phyloP scores from a whole-genome alignment of 1,140 invertebrate species.

The Berghia stephanieae region DNA sequence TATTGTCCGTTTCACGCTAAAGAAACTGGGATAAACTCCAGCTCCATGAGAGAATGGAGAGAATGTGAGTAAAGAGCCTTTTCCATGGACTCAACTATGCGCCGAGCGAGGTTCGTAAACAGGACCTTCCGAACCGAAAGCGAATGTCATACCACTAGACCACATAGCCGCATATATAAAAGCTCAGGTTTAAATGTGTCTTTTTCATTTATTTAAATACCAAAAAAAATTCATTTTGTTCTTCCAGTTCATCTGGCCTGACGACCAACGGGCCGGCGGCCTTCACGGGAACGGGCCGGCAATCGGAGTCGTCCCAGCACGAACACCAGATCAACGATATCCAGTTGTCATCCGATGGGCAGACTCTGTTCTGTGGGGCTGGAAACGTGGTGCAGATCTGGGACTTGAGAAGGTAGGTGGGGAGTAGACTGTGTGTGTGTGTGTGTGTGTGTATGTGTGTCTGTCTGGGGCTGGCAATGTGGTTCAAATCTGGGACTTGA shows the following conservation, averaged over 20 bases:
- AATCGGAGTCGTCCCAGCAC: slow-evolving; percentile 66
- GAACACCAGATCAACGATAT: slow-evolving; percentile 80
- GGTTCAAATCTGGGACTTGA: neutral
- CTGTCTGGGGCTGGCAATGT: neutral
- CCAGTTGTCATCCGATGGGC: slow-evolving; percentile 71
- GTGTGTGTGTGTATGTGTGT: neutral
- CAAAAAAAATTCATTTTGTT: slow-evolving; percentile 23
- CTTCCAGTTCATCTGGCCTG: slow-evolving; percentile 74
- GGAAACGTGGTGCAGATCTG: slow-evolving; percentile 84
- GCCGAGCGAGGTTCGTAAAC: too few species aligned
- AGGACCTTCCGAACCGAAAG: too few species aligned
- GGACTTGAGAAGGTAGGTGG: slow-evolving; percentile 80
- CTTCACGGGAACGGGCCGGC: slow-evolving; percentile 57
- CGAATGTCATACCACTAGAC: too few species aligned
- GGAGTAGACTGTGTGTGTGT: slow-evolving; percentile 1
- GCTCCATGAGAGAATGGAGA: too few species aligned
- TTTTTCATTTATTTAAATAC: too few species aligned
- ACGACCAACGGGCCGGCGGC: slow-evolving; percentile 69
- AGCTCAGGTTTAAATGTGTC: too few species aligned
- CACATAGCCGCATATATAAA: too few species aligned
- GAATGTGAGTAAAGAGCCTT: too few species aligned
- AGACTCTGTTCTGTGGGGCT: slow-evolving; percentile 78
- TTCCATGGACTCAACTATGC: too few species aligned
- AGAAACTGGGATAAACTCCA: too few species aligned
- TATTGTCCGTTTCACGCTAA: too few species aligned